Conservation (phyloP, 2,113 vertebrate genomes). For the Psilopsiagon aurifrons region DNA sequence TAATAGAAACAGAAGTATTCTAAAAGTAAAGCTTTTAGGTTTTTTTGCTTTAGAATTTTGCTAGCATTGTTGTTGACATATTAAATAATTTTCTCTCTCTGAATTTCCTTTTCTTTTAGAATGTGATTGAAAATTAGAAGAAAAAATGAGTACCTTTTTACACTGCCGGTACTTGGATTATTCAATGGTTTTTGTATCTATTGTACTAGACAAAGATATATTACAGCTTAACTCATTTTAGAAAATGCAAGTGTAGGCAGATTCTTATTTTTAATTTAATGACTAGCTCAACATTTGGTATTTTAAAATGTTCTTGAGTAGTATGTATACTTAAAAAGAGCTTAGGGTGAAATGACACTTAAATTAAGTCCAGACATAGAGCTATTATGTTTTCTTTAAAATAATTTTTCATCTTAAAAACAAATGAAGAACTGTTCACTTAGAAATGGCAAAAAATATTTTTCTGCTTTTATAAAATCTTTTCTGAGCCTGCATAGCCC, state of each 20-base stretch:
- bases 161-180: background rate
- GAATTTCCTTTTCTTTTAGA: background rate
- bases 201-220: background rate
- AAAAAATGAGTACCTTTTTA: background rate
- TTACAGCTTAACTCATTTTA: background rate
- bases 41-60: background rate
- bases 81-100: background rate
- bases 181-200: background rate
- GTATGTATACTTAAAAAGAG: background rate
- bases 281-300: background rate
- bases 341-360: background rate
- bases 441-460: background rate
- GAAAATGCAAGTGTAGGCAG: background rate
- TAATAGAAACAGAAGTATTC: background rate
- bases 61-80: background rate
- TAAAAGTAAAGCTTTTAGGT: background rate
- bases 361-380: background rate
- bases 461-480: background rate
- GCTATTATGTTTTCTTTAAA: background rate
- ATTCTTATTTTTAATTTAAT: background rate
- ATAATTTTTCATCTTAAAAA: background rate
- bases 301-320: background rate
- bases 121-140: background rate
- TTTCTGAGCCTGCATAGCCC: background rate
- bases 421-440: background rate